phyloP scores from a whole-genome alignment of 2,888 invertebrate species.

The Xestia xanthographa region DNA sequence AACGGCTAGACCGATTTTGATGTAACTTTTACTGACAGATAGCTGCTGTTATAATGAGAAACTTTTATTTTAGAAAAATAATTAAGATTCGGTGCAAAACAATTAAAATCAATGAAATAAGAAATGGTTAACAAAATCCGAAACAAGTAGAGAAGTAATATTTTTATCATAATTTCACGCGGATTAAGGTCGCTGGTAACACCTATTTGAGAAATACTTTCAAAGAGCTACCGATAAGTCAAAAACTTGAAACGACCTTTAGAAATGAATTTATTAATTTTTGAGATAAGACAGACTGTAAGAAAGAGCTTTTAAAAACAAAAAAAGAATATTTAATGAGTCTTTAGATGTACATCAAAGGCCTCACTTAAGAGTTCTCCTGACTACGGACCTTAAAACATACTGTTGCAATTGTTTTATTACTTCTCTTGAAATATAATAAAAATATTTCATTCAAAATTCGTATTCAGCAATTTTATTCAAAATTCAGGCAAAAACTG shows the following conservation, averaged over 20 bases:
- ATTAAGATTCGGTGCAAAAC: too few relatives aligned
- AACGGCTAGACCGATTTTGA: too few relatives aligned
- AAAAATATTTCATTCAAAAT: background rate
- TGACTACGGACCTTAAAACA: background rate
- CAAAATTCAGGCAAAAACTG: background rate
- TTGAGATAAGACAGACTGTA: background rate
- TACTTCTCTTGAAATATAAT: background rate
- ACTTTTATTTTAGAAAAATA: too few relatives aligned
- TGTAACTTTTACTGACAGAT: too few relatives aligned
- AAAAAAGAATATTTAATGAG: background rate
- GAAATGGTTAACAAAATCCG: too few relatives aligned
- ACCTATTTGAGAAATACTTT: background rate
- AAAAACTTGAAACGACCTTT: background rate
- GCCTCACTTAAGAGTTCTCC: background rate
- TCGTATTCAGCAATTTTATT: background rate
- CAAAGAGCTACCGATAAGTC: background rate
- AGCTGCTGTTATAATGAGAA: too few relatives aligned
- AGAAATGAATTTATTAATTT: background rate
- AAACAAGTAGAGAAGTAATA: too few relatives aligned
- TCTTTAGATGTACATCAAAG: constrained; percentile 23
- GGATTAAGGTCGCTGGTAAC: too few relatives aligned
- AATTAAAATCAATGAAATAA: too few relatives aligned
- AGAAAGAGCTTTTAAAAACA: background rate
- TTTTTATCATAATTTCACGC: too few relatives aligned
- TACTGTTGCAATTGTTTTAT: background rate